Evolutionary conservation across 2,113 vertebrate species (phyloP), one percentile per base, ranked within the genome.

Genomic region (Lampris megalopsis): DNA sequence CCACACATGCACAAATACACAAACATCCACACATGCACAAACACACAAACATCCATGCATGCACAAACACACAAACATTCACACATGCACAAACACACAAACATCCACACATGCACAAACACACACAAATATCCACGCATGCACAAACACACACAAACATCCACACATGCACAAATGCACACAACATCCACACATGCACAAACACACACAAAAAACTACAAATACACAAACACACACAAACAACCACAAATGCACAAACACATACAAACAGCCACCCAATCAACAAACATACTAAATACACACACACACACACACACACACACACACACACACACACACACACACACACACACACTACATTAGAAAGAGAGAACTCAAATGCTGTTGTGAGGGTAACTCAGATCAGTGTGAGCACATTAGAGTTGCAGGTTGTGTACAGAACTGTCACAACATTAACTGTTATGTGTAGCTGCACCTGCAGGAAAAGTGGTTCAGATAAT

Each of bases 391-490:
- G 43, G 65, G 43, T 60, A 9, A 80, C 63, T 70, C 38, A 71
- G 80, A 81, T 82, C 45, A 68, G 74, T 60, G 66, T 41, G 63
- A 70, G 77, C 62, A 80, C 53, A 70, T 68, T 10, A 85, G 74
- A 79, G 68, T 79, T n/a, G 62, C 13, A 68, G 73, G 58, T 57
- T 38, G 64, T 85, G 73, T 88, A 89, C 76, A 74, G 81, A 75
- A 84, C 87, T 75, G 77, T 79, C 83, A 84, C 79, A 82, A 83
- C 75, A 83, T 65, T 47, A 86, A 89, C 91, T 93, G 90, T 88
- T 81, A 58, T 79, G 92, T 93, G 88, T 79, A 90, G 90, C 91
- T 93, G 79, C 62, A 67, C 71, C 63, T 83, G 83, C 57, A 86
- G 77, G 73, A 24, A 24, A 24, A 24, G 24, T 24, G 24, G 24